A percentile compares a stretch with the other conserved stretches of the same genome.
Conservation (phyloP, 2,113 vertebrate genomes). For the Falco punctatus region DNA sequence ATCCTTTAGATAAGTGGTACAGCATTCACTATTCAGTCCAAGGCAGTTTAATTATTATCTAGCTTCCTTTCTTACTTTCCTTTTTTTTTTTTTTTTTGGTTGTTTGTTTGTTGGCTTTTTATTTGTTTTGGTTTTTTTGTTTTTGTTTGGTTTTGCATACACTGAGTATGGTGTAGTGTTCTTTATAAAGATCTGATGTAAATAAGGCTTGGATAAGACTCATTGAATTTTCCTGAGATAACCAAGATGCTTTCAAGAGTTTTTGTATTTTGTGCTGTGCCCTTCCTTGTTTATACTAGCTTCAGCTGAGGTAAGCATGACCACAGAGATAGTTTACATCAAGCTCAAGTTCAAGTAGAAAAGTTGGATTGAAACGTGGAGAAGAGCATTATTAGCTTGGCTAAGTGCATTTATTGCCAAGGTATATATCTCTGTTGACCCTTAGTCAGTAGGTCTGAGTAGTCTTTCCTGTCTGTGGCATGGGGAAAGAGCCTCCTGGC, state of each 20-base stretch:
- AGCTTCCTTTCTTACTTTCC: not conserved
- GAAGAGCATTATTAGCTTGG: not conserved
- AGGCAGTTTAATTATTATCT: constrained; percentile 7
- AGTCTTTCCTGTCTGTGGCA: not conserved
- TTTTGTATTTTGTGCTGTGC: not conserved
- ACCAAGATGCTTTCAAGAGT: not conserved
- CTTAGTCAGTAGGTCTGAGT: not conserved
- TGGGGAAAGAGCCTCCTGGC: not conserved
- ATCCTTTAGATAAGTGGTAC: too few species aligned
- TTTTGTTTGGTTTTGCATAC: not conserved
- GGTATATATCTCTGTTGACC: not conserved
- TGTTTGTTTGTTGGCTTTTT: fast-evolving
- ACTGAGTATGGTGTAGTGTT: constrained; percentile 9
- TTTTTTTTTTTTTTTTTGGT: not conserved
- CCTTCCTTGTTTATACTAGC: constrained; percentile 5
- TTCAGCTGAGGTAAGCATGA: constrained; percentile 5
- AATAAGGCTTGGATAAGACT: constrained; percentile 15
- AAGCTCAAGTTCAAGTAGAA: not conserved
- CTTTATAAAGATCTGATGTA: constrained; percentile 33
- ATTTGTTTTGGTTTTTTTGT: not conserved
- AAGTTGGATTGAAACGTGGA: not conserved
- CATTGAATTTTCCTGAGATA: constrained; percentile 37
- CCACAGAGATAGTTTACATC: constrained; percentile 6
- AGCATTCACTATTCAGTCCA: too few species aligned
- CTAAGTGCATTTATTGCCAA: not conserved